Conservation (phyloP, 2,888 invertebrate genomes). For the Ariolimax columbianus region DNA sequence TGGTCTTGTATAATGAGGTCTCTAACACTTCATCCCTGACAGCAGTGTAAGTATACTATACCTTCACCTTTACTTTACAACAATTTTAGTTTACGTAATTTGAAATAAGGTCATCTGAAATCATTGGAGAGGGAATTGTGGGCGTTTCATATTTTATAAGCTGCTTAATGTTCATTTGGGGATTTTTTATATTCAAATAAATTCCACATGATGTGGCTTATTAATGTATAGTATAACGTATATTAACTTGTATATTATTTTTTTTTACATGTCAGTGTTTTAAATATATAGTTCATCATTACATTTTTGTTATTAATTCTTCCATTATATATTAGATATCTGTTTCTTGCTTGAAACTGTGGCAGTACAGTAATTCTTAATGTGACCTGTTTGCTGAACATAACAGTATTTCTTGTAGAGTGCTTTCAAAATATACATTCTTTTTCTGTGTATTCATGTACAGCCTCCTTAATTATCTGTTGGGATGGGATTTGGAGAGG, state of each 20-base stretch:
- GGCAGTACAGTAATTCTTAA: slow-evolving; percentile 2
- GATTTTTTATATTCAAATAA: background rate
- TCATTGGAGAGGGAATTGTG: too few relatives aligned
- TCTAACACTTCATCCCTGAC: too few relatives aligned
- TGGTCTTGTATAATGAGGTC: too few relatives aligned
- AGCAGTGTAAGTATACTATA: too few relatives aligned
- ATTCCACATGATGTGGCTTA: background rate
- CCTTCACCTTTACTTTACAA: too few relatives aligned
- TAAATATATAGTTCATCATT: background rate
- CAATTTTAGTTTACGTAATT: too few relatives aligned
- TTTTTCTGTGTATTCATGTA: background rate
- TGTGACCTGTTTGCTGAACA: slow-evolving; percentile 15
- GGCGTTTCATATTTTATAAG: background rate
- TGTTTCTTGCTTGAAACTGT: background rate
- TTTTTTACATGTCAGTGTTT: background rate
- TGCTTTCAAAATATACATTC: slow-evolving; percentile 12
- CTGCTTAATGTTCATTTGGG: background rate
- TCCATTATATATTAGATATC: background rate
- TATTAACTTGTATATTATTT: background rate
- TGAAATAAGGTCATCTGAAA: too few relatives aligned
- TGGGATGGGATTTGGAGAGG: too few relatives aligned
- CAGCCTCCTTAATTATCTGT: background rate
- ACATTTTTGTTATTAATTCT: background rate
- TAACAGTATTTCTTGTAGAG: slow-evolving; percentile 24
- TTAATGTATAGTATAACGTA: background rate